These are phyloP conservation scores for Seira ritae DNA, from an alignment of 2,888 invertebrate genomes.

Conservation along the genomic window DNA sequence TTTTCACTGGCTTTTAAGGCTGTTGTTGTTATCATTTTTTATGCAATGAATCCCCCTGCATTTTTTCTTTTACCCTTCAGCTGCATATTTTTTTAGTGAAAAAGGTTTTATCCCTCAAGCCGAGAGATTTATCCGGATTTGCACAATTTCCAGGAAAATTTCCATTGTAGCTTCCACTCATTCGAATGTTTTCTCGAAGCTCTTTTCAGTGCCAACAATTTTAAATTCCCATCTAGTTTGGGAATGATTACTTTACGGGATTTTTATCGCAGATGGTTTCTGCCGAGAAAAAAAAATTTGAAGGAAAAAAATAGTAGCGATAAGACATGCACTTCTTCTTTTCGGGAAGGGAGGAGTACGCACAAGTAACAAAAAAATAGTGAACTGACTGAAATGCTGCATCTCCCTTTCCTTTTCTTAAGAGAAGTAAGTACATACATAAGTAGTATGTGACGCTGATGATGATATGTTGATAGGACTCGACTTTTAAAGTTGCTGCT, in stretches of 20 bases:
- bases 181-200: conserved; percentile 43
- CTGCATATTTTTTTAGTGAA: conserved; percentile 20
- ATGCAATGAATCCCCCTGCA: conserved; percentile 55
- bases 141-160: conserved; percentile 45
- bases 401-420: conserved; percentile 18
- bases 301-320: conserved; percentile 35
- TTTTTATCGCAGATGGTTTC: conserved; percentile 62
- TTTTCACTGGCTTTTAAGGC: conserved; percentile 22
- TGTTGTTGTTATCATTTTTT: conserved; percentile 32
- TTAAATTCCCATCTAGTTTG: conserved; percentile 7
- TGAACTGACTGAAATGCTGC: neutral
- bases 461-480: conserved; percentile 28
- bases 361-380: no score
- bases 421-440: no score
- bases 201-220: conserved; percentile 53
- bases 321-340: conserved; percentile 40
- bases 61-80: conserved; percentile 30
- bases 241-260: conserved; percentile 38
- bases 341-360: conserved; percentile 55
- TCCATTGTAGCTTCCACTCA: conserved; percentile 16
- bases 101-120: conserved; percentile 27
- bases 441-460: conserved; percentile 10
- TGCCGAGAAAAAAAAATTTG: conserved; percentile 52
- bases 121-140: conserved; percentile 63
- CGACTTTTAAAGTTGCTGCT: conserved; percentile 24